Evolutionary conservation across 2,797 vertebrate genomes (phyloP).

Genomic region (Clarias platycephalus): DNA sequence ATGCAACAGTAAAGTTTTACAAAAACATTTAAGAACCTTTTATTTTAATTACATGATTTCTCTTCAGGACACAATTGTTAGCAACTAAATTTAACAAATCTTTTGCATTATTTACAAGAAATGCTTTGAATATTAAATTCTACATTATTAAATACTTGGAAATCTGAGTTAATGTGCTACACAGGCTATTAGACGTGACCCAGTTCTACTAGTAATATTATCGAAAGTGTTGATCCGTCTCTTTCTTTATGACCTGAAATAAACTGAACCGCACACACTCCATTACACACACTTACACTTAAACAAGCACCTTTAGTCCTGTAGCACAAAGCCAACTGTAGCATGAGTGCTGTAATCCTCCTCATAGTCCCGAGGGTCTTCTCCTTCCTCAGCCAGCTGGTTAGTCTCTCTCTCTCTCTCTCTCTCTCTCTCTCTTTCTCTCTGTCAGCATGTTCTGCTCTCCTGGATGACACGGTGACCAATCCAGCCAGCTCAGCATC

Average conservation of each 20-base stretch:
- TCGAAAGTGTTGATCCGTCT: not conserved
- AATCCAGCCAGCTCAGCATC: constrained; percentile 45
- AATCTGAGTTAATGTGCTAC: not conserved
- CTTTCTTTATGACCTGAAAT: constrained; percentile 1
- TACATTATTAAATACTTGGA: not conserved
- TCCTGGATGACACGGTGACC: constrained; percentile 33
- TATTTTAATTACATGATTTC: not conserved
- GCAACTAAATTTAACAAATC: not conserved
- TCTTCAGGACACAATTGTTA: not conserved
- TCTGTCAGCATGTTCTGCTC: constrained; percentile 43
- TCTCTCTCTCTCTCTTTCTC: constrained; percentile 9
- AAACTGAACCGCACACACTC: not conserved
- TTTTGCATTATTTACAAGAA: not conserved
- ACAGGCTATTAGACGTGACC: not conserved
- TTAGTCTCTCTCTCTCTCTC: constrained; percentile 5
- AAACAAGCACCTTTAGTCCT: constrained; percentile 5
- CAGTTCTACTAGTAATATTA: not conserved
- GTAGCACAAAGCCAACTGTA: not conserved
- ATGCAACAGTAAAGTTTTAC: not conserved
- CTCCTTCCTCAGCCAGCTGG: constrained; percentile 31
- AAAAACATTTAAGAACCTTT: not conserved
- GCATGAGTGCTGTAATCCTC: constrained; percentile 15
- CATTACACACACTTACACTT: constrained; percentile 1
- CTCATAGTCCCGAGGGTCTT: constrained; percentile 38
- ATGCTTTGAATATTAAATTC: not conserved